These are phyloP conservation scores for Riptortus pedestris DNA, from an alignment of 1,140 invertebrate species.

Conservation along the genomic window DNA sequence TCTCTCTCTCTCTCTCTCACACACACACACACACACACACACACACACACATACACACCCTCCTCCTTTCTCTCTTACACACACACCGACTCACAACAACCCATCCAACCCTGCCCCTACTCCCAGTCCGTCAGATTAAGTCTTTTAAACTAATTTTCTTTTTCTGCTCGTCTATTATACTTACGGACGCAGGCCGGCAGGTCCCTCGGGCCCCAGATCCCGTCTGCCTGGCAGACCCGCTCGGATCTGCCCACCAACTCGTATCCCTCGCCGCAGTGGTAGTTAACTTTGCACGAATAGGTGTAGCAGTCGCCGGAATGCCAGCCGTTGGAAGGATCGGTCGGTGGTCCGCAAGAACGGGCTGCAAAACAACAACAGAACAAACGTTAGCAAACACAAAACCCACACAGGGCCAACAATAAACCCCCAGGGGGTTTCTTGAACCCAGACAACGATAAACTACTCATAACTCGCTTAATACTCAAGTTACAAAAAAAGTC, in stretches of 20 bases:
- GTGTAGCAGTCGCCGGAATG: conserved; percentile 85
- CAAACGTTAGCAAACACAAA: not conserved
- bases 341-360: conserved; percentile 72
- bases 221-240: conserved; percentile 74
- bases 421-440: too few relatives aligned
- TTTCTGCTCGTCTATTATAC: conserved; percentile 30
- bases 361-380: conserved; percentile 42
- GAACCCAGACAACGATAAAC: too few relatives aligned
- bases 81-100: too few relatives aligned
- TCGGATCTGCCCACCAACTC: conserved; percentile 76
- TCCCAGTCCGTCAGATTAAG: not conserved
- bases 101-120: not conserved
- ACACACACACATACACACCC: too few relatives aligned
- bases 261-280: conserved; percentile 85
- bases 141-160: too few relatives aligned
- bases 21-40: too few relatives aligned
- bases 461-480: too few relatives aligned
- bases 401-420: too few relatives aligned
- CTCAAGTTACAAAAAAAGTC: too few relatives aligned
- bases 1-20: too few relatives aligned
- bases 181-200: conserved; percentile 77
- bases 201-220: conserved; percentile 79
- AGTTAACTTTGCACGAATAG: conserved; percentile 80
- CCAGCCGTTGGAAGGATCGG: conserved; percentile 80
- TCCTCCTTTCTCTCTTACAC: too few relatives aligned